Evolutionary conservation across 2,113 vertebrate genomes (phyloP).

Genomic region (Sialia sialis): DNA sequence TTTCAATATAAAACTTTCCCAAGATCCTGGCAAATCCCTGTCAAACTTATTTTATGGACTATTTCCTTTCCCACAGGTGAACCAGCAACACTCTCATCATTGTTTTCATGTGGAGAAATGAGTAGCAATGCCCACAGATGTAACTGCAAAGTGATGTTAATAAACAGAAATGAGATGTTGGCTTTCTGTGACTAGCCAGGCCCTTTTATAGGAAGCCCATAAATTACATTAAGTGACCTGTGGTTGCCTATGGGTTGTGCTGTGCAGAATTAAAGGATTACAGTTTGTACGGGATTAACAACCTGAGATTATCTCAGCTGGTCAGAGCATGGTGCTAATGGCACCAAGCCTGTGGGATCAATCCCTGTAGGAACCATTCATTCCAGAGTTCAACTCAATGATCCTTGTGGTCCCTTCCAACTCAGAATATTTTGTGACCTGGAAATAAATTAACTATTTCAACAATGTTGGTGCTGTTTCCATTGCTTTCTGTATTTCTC

Average conservation of each 20-base stretch:
- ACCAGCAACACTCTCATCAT: neutral
- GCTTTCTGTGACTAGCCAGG: neutral
- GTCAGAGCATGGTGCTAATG: neutral
- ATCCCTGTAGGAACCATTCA: neutral
- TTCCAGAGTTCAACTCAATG: neutral
- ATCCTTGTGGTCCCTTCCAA: neutral
- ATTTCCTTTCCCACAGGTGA: neutral
- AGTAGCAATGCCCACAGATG: neutral
- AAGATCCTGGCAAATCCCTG: neutral
- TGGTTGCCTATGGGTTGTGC: neutral
- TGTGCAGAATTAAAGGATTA: neutral
- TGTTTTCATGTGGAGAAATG: neutral
- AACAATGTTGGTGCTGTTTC: neutral
- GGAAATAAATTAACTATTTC: neutral
- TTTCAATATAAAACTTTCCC: neutral
- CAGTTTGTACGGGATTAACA: neutral
- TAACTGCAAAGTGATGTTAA: neutral
- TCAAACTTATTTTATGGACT: neutral
- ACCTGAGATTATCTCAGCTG: neutral
- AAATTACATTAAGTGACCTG: neutral
- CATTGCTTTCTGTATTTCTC: neutral
- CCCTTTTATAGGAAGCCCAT: neutral
- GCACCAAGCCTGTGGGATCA: neutral
- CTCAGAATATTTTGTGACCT: neutral
- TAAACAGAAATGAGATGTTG: neutral